A percentile compares a stretch with the other conserved stretches of the same genome.
phyloP scores from a whole-genome alignment of 2,888 invertebrate species.

The Dasysyrphus albostriatus region DNA sequence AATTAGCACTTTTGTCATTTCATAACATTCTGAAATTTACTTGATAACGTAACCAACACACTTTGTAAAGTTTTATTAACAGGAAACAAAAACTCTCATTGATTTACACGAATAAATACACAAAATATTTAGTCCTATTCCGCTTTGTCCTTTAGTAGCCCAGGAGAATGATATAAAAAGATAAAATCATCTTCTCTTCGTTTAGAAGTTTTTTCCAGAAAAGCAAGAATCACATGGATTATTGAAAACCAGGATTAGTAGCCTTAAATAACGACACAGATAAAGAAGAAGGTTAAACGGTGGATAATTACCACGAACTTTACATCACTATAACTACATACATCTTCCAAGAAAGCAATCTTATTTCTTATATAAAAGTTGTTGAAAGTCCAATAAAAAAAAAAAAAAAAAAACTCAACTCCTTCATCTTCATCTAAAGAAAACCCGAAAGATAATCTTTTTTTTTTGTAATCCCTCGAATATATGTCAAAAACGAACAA shows the following conservation, averaged over 20 bases:
- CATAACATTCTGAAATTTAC: too few relatives aligned
- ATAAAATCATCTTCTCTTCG: constrained; percentile 27
- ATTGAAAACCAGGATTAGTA: constrained; percentile 31
- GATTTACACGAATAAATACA: constrained; percentile 18
- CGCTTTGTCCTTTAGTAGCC: not conserved
- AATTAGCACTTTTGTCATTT: too few relatives aligned
- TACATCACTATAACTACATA: constrained; percentile 27
- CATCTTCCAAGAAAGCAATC: constrained; percentile 29
- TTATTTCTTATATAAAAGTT: constrained; percentile 13
- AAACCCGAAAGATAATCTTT: constrained; percentile 29
- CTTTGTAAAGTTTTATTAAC: not conserved
- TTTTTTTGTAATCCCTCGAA: constrained; percentile 33
- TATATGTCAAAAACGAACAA: constrained; percentile 62
- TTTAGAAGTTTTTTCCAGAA: not conserved
- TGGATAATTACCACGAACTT: constrained; percentile 59
- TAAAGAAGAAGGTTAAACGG: constrained; percentile 1
- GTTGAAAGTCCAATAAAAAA: not conserved
- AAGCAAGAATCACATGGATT: not conserved
- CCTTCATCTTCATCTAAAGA: constrained; percentile 39
- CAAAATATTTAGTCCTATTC: not conserved
- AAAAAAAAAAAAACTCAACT: not conserved
- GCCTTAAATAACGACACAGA: constrained; percentile 36
- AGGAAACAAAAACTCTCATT: not conserved
- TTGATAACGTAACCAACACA: not conserved
- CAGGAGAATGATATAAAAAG: not conserved